Evolutionary conservation across 1,140 invertebrate species (phyloP).

Genomic region (Glossosoma conforme): DNA sequence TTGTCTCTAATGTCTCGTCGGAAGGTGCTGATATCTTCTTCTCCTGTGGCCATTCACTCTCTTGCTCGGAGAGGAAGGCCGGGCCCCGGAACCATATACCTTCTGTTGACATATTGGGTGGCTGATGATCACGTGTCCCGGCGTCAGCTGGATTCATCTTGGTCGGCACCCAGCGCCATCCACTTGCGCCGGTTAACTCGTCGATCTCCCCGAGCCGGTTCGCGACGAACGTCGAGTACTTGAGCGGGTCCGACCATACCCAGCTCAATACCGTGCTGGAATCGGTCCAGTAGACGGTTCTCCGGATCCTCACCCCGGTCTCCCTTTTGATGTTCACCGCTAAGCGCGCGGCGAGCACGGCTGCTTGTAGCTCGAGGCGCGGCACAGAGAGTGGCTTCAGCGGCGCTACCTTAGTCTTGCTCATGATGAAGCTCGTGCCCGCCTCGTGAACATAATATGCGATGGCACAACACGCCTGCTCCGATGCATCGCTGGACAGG

Average conservation of each 20-base stretch:
- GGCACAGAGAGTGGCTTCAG: conserved; percentile 28
- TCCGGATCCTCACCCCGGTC: not conserved
- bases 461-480: no score
- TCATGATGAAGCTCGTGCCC: no score
- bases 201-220: conserved; percentile 39
- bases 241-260: conserved; percentile 30
- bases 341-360: conserved; percentile 26
- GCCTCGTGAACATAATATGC: no score
- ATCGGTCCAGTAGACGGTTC: conserved; percentile 36
- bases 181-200: conserved; percentile 18
- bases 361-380: conserved; percentile 30
- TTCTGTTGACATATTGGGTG: no score
- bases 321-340: conserved; percentile 8
- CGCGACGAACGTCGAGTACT: conserved; percentile 38
- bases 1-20: no score
- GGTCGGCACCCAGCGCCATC: conserved; percentile 34
- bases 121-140: no score
- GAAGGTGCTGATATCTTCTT: no score
- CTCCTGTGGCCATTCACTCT: no score
- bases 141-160: conserved; percentile 31
- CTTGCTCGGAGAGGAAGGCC: no score
- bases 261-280: conserved; percentile 35
- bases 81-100: no score
- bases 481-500: no score
- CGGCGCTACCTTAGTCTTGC: conserved; percentile 32